Base-by-base conservation (phyloP, 2,888 invertebrate genomes). In the Caenorhabditis sulstoni region DNA sequence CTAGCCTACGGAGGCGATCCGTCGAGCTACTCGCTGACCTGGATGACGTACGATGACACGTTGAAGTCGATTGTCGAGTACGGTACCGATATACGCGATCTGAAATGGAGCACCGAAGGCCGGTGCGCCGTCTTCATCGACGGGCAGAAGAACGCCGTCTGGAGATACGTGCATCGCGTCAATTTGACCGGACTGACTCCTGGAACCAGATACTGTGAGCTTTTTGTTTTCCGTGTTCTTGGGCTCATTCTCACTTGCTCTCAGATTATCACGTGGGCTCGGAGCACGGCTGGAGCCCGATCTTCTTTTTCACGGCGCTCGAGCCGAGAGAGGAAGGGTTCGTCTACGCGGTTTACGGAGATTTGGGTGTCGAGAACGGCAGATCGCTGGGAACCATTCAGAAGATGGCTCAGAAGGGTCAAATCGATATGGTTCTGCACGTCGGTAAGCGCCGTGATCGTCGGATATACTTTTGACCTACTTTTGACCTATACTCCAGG, bases 331-430 rank as follows among this genome's bases (percentile, higher is more conserved):
- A 73, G 5, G 82, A 81, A 12, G 85, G 85, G 0, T 81, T 58
- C 64, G 59, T 62, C n/a, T 78, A 77, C 20, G 83, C 83, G 1
- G 82, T 85, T n/a, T 85, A 83, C 61, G 84, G 82, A n/a, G 87
- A 85, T 61, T 55, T 84, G 52, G 84, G 71, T 0, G 65, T 62
- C n/a, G 81, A 94, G 86, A 97, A 97, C 91, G 95, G 96, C 1
- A 94, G 94, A 86, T 95, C 96, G 0, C 92, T 97, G 68, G 93
- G 94, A 0, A 93, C 95, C 80, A 91, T 98, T 8, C 95, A 96
- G 91, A 93, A 94, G 86, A 96, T 97, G 90, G 93, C 94, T 0
- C 94, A 95, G 89, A 92, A 93, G 50, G 94, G 94, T 16, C 66
- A 85, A 11, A 61, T 85, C 23, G 90, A 91, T 76, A 87, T 89